Evolutionary conservation across 2,888 invertebrate genomes (phyloP).

Genomic region (Drosophila conformis): DNA sequence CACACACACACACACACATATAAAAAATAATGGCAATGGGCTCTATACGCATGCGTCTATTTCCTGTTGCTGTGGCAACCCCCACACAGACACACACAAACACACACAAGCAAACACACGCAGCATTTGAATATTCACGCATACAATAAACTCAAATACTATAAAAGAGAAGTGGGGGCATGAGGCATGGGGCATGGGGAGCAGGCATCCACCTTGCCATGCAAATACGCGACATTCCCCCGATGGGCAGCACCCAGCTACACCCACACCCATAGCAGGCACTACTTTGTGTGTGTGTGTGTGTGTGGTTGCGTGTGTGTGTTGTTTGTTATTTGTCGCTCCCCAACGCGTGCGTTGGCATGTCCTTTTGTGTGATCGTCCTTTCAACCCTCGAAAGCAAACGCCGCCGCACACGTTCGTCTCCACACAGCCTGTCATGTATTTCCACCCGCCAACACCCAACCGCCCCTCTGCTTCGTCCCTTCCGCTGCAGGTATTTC

Average conservation of each 20-base stretch:
- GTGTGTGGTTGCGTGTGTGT: conserved; percentile 31
- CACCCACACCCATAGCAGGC: conserved; percentile 2
- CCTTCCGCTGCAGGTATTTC: conserved; percentile 46
- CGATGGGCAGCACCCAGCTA: conserved; percentile 47
- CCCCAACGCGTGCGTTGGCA: conserved; percentile 44
- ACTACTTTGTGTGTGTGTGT: conserved; percentile 46
- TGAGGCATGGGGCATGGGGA: conserved; percentile 8
- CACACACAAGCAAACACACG: conserved; percentile 26
- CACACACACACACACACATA: conserved; percentile 24
- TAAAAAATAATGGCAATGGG: conserved; percentile 28
- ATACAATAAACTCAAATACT: conserved; percentile 77
- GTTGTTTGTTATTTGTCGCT: conserved; percentile 74
- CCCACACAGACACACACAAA: conserved; percentile 53
- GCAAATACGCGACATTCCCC: conserved; percentile 72
- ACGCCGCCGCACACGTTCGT: conserved; percentile 55
- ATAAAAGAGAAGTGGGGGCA: conserved; percentile 24
- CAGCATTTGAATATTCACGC: conserved; percentile 79
- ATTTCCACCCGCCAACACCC: conserved; percentile 4
- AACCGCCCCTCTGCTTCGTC: background rate
- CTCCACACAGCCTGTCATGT: conserved; percentile 58
- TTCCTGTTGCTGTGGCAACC: conserved; percentile 83
- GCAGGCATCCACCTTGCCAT: conserved; percentile 49
- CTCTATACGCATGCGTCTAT: conserved; percentile 82
- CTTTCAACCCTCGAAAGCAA: conserved; percentile 60
- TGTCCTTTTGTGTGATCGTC: conserved; percentile 35